A percentile compares a stretch with the other conserved stretches of the same genome.
phyloP scores from a whole-genome alignment of 2,113 vertebrate genomes.

The Phodopus roborovskii region DNA sequence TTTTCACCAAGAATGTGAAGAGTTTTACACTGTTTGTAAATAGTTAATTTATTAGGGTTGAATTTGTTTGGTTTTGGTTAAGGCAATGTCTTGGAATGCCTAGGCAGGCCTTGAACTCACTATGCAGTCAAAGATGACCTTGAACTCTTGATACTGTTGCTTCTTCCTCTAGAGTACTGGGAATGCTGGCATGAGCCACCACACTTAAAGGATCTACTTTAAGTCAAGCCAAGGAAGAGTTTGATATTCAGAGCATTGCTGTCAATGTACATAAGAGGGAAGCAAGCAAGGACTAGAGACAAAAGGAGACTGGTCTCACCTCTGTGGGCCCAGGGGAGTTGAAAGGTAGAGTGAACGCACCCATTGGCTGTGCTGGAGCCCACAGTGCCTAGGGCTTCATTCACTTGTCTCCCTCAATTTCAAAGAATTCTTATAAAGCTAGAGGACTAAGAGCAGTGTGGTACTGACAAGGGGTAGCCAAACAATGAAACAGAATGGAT shows the following conservation, averaged over 20 bases:
- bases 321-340: background rate
- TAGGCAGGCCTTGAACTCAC: background rate
- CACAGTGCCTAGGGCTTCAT: background rate
- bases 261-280: background rate
- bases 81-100: background rate
- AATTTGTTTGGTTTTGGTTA: background rate
- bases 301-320: background rate
- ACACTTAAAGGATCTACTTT: background rate
- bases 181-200: background rate
- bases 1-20: background rate
- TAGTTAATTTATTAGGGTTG: background rate
- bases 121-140: background rate
- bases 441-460: background rate
- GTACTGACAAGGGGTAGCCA: background rate
- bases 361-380: background rate
- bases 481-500: too few species aligned
- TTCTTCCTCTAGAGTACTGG: background rate
- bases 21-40: background rate
- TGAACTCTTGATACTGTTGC: background rate
- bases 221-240: background rate
- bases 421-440: background rate
- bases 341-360: background rate
- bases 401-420: background rate
- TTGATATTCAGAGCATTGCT: too few species aligned
- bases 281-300: background rate